phyloP scores from a whole-genome alignment of 2,797 vertebrate species.

The Craterocephalus amniculus region DNA sequence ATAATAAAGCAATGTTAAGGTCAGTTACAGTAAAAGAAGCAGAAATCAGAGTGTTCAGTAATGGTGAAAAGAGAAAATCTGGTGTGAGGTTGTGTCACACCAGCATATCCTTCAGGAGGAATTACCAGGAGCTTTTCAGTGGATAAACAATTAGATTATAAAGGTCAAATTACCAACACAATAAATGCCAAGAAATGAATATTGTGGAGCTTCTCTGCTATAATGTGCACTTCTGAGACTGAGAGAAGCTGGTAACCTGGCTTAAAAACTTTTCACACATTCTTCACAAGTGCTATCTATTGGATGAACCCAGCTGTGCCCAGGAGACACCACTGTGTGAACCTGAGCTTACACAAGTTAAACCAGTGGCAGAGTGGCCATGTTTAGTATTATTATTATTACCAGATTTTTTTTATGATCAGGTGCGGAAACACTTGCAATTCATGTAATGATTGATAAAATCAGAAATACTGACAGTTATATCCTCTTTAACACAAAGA shows the following conservation, averaged over 20 bases:
- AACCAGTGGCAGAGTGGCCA: background rate
- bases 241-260: conserved; percentile 36
- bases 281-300: conserved; percentile 44
- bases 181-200: conserved; percentile 22
- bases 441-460: background rate
- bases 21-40: conserved; percentile 23
- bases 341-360: conserved; percentile 34
- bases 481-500: background rate
- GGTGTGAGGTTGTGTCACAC: conserved; percentile 39
- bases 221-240: conserved; percentile 20
- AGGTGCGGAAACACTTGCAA: background rate
- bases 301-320: conserved; percentile 68
- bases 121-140: conserved; percentile 20
- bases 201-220: conserved; percentile 6
- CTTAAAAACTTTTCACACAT: conserved; percentile 39
- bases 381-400: background rate
- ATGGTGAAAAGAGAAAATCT: conserved; percentile 31
- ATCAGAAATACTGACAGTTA: background rate
- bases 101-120: conserved; percentile 47
- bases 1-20: background rate
- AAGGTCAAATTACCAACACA: conserved; percentile 11
- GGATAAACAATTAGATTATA: conserved; percentile 7
- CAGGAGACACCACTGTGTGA: conserved; percentile 62
- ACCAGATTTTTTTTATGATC: background rate
- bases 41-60: conserved; percentile 21